Conservation (phyloP, 2,113 vertebrate genomes). For the Brevimyrus niger region DNA sequence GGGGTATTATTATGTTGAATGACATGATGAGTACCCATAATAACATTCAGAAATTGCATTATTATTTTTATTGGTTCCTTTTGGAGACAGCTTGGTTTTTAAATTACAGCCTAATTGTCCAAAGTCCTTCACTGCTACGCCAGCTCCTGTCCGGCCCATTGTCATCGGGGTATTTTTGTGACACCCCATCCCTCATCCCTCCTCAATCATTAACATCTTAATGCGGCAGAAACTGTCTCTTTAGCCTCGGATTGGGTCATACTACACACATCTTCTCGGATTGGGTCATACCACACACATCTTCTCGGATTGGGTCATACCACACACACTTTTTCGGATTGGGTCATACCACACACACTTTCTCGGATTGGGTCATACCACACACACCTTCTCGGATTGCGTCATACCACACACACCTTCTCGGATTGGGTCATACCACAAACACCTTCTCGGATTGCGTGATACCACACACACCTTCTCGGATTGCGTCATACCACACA, state of each 20-base stretch:
- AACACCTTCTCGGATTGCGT: neutral
- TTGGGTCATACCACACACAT: no score
- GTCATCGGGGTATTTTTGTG: neutral
- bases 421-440: neutral
- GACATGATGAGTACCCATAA: neutral
- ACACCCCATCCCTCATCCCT: no score
- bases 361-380: neutral
- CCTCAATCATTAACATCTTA: neutral
- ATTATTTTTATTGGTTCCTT: neutral
- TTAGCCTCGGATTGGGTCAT: neutral
- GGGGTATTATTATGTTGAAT: neutral
- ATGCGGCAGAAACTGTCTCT: neutral
- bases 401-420: no score
- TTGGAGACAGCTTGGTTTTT: neutral
- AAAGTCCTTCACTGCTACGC: neutral
- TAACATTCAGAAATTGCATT: neutral
- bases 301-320: neutral
- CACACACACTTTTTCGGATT: no score
- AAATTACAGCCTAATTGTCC: neutral
- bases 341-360: no score
- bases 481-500: no score
- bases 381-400: neutral
- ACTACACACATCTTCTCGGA: neutral
- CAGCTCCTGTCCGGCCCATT: neutral
- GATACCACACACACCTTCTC: no score